Conservation (phyloP, 2,113 vertebrate genomes). For the Oxyura jamaicensis region DNA sequence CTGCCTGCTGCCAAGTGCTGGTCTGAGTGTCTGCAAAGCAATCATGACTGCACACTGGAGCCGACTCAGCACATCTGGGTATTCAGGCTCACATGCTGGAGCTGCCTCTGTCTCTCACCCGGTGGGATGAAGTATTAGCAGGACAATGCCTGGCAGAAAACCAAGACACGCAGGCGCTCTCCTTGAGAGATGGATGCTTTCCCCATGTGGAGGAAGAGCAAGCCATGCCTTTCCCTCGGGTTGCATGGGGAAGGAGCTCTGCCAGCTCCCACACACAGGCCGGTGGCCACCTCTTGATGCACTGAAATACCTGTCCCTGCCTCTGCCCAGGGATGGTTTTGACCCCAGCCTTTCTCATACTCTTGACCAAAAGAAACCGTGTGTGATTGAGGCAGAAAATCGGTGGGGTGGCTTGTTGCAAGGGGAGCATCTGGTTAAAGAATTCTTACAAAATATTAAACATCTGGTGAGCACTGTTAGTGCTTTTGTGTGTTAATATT, state of each 20-base stretch:
- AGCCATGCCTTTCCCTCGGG: neutral
- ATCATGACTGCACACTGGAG: neutral
- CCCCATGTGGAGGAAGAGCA: fast-evolving
- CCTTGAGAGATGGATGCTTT: neutral
- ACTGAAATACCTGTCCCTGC: neutral
- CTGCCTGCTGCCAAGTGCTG: fast-evolving
- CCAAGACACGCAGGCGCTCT: neutral
- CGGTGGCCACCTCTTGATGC: neutral
- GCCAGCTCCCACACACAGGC: neutral
- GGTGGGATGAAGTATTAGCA: neutral
- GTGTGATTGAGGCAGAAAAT: neutral
- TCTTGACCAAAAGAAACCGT: neutral
- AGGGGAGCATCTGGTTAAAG: neutral
- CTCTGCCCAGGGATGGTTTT: neutral
- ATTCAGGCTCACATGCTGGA: neutral
- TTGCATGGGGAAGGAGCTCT: neutral
- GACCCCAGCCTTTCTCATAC: neutral
- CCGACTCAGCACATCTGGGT: neutral
- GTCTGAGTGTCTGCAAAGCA: neutral
- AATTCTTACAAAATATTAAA: neutral
- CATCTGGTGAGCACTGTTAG: neutral
- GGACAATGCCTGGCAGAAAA: neutral
- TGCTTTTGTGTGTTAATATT: neutral
- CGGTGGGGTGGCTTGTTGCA: neutral
- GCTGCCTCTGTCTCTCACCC: neutral